Conservation (phyloP, 2,888 invertebrate species). For the Himalopsyche kuldschensis region DNA sequence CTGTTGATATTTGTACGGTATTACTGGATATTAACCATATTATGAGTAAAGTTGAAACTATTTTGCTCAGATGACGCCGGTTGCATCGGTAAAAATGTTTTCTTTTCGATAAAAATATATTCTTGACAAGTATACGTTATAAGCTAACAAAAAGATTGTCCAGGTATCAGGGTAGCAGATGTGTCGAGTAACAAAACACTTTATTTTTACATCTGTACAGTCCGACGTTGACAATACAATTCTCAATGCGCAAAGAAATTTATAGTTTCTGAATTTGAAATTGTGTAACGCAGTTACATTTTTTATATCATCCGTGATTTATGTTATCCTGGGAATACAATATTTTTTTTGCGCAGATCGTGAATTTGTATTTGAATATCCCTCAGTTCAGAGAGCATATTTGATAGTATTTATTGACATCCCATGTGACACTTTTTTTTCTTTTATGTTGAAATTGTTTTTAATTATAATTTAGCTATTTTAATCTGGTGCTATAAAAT, state of each 20-base stretch:
- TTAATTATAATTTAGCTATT: too few relatives aligned
- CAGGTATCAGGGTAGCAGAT: background rate
- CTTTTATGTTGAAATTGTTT: too few relatives aligned
- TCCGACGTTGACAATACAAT: background rate
- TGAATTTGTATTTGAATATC: background rate
- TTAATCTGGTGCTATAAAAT: too few relatives aligned
- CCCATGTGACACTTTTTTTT: background rate
- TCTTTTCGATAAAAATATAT: background rate
- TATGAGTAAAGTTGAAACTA: too few relatives aligned
- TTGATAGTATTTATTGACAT: background rate
- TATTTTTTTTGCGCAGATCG: background rate
- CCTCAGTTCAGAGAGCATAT: background rate
- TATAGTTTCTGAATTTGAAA: background rate
- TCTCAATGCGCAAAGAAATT: background rate
- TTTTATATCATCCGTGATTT: background rate
- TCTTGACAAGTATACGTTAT: background rate
- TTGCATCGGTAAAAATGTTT: background rate
- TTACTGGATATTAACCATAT: too few relatives aligned
- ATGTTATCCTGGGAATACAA: constrained; percentile 4
- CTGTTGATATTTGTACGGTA: too few relatives aligned
- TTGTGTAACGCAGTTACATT: background rate
- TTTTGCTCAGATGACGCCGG: too few relatives aligned
- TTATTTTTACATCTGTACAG: background rate
- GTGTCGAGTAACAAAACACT: background rate
- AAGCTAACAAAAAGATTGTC: background rate